phyloP scores from a whole-genome alignment of 2,113 vertebrate species.

The Nesoenas mayeri region DNA sequence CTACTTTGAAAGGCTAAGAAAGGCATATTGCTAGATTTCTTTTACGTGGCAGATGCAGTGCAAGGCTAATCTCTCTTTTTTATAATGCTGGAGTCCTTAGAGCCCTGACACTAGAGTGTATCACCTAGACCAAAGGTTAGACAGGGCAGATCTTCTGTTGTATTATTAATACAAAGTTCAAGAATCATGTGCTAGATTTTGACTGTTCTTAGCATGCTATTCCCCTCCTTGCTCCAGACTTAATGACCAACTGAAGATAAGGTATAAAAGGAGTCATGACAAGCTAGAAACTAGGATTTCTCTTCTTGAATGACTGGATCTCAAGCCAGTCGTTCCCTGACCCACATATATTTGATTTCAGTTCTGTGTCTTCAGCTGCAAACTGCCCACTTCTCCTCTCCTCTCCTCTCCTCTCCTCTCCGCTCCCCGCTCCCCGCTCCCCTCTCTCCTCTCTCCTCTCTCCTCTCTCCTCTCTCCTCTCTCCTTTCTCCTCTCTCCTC shows the following conservation, averaged over 20 bases:
- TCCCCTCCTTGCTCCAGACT: neutral
- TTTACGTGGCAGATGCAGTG: neutral
- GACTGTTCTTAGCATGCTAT: neutral
- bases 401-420: too few species aligned
- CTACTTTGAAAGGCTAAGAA: neutral
- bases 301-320: neutral
- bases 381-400: neutral
- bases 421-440: too few species aligned
- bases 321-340: neutral
- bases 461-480: too few species aligned
- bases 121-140: neutral
- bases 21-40: neutral
- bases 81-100: neutral
- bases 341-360: neutral
- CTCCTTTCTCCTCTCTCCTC: too few species aligned
- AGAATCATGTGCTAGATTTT: neutral
- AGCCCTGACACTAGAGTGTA: neutral
- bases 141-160: neutral
- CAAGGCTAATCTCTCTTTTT: neutral
- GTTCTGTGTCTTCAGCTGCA: neutral
- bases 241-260: neutral
- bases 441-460: too few species aligned
- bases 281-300: neutral
- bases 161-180: neutral
- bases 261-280: neutral